A percentile compares a stretch with the other conserved stretches of the same genome.
Evolutionary conservation across 2,113 vertebrate species (phyloP).

Genomic region (Gulo gulo): DNA sequence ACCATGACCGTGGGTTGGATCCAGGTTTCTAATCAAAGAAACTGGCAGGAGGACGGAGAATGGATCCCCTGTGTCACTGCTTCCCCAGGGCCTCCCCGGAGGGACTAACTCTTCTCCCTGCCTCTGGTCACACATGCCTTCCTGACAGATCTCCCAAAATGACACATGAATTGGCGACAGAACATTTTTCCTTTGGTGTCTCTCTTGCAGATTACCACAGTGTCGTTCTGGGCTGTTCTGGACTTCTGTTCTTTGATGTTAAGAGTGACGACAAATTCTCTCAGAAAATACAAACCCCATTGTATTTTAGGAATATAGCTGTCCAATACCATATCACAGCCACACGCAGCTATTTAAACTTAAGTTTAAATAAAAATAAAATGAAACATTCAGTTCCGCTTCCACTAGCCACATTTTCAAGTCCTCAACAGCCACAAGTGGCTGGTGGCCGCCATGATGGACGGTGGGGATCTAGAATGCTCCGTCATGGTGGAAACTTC

Average conservation of each 20-base stretch:
- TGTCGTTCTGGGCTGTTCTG: neutral
- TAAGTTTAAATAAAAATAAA: neutral
- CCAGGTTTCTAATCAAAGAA: neutral
- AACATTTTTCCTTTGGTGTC: neutral
- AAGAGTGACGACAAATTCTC: neutral
- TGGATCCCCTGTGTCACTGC: neutral
- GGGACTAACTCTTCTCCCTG: neutral
- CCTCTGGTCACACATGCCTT: neutral
- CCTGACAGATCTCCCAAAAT: neutral
- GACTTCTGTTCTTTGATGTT: neutral
- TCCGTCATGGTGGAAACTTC: neutral
- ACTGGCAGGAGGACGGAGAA: neutral
- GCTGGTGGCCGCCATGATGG: accelerated
- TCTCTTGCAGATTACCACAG: neutral
- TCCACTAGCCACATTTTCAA: neutral
- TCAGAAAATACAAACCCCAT: neutral
- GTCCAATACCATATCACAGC: neutral
- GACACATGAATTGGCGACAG: neutral
- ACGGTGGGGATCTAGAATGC: accelerated
- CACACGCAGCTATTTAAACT: neutral
- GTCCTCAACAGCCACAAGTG: neutral
- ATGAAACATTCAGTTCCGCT: no score
- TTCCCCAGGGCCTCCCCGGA: accelerated
- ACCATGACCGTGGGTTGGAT: no score
- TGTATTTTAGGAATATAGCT: no score